Evolutionary conservation across 2,888 invertebrate genomes (phyloP).

Genomic region (Pasiphila rectangulata): DNA sequence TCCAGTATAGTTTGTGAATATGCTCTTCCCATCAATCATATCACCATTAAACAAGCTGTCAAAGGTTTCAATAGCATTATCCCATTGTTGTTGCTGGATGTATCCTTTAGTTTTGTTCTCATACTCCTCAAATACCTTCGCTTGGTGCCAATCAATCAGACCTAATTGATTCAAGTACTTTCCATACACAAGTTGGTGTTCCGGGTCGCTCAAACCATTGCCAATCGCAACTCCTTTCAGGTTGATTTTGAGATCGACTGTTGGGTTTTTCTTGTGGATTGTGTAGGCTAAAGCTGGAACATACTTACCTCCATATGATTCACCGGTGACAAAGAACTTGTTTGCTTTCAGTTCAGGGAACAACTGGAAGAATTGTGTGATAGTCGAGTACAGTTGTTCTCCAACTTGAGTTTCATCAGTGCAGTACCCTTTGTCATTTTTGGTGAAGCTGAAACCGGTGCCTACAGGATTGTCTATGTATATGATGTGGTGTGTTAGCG

Average conservation of each 20-base stretch:
- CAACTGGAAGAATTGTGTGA: constrained; percentile 90
- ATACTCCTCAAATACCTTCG: constrained; percentile 77
- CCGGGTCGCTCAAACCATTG: constrained; percentile 89
- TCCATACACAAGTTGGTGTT: constrained; percentile 87
- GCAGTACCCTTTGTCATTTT: constrained; percentile 87
- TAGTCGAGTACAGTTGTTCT: constrained; percentile 86
- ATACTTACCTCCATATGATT: constrained; percentile 91
- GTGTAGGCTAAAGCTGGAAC: constrained; percentile 87
- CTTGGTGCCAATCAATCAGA: constrained; percentile 83
- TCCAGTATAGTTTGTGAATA: constrained; percentile 88
- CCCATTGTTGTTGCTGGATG: constrained; percentile 83
- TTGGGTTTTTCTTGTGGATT: constrained; percentile 84
- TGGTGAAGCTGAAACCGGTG: constrained; percentile 94
- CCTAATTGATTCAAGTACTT: constrained; percentile 90
- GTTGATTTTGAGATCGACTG: constrained; percentile 84
- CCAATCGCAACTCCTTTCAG: constrained; percentile 87
- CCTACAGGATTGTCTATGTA: constrained; percentile 97
- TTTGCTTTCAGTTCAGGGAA: constrained; percentile 87
- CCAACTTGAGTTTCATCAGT: constrained; percentile 89
- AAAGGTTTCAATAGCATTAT: constrained; percentile 80
- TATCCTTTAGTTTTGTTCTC: constrained; percentile 80
- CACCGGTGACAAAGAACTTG: constrained; percentile 92
- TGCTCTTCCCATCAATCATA: background rate
- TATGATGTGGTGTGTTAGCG: constrained; percentile 86
- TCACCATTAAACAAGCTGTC: too few species aligned